phyloP scores from a whole-genome alignment of 2,113 vertebrate species.

The Notarius lentiginosus region DNA sequence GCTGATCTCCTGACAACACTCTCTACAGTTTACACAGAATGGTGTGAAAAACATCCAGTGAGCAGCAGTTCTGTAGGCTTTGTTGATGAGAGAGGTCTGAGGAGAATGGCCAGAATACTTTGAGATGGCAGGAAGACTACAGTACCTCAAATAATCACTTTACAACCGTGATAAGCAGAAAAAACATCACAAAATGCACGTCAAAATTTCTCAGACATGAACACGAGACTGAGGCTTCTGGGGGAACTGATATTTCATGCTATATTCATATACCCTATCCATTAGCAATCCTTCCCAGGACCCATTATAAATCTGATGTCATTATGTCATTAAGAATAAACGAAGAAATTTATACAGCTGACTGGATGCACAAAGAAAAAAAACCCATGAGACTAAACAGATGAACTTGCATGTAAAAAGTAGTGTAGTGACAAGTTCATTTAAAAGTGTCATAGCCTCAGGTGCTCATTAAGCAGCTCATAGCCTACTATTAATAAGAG shows the following conservation, averaged over 20 bases:
- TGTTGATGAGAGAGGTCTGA: neutral
- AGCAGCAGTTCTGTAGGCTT: neutral
- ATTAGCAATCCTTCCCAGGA: neutral
- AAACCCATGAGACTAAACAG: conserved; percentile 9
- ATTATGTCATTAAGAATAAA: conserved; percentile 17
- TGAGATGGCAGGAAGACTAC: neutral
- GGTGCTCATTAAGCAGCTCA: conserved; percentile 41
- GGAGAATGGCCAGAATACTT: neutral
- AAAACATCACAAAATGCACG: neutral
- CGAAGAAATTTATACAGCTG: neutral
- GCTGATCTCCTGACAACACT: neutral
- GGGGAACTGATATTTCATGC: neutral
- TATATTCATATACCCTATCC: neutral
- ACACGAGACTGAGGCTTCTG: neutral
- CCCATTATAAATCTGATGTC: neutral
- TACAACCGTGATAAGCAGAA: neutral
- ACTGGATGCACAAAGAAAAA: conserved; percentile 8
- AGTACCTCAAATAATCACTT: neutral
- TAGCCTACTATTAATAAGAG: conserved; percentile 29
- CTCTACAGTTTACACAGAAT: neutral
- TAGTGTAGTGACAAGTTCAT: conserved; percentile 39
- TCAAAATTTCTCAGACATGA: neutral
- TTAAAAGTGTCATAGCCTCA: conserved; percentile 39
- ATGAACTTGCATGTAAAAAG: conserved; percentile 26
- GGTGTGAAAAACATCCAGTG: neutral